These are phyloP conservation scores for Saxidomus purpurata DNA, from an alignment of 1,140 invertebrate species.

Conservation along the genomic window DNA sequence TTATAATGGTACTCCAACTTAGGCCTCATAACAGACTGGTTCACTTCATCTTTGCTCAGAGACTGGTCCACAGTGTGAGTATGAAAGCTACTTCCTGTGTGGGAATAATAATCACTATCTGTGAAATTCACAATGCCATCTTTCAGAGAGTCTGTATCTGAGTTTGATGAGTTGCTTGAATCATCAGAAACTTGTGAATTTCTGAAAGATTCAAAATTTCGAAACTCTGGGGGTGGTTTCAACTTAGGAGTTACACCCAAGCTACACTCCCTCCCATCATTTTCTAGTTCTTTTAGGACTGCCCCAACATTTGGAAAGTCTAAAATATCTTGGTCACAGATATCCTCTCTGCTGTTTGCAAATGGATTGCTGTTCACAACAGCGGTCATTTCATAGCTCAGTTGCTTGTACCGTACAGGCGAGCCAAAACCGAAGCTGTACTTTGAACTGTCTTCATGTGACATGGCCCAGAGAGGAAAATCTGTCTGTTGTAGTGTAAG, in stretches of 20 bases:
- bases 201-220: constrained; percentile 53
- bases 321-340: constrained; percentile 50
- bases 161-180: constrained; percentile 46
- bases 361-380: constrained; percentile 66
- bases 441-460: constrained; percentile 28
- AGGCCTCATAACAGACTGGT: constrained; percentile 21
- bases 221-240: constrained; percentile 56
- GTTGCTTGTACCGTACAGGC: constrained; percentile 50
- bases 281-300: constrained; percentile 10
- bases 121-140: constrained; percentile 65
- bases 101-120: constrained; percentile 66
- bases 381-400: constrained; percentile 64
- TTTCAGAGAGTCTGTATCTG: constrained; percentile 58
- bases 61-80: not conserved
- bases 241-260: constrained; percentile 37
- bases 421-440: constrained; percentile 61
- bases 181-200: constrained; percentile 62
- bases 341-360: constrained; percentile 47
- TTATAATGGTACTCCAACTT: constrained; percentile 65
- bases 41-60: constrained; percentile 6
- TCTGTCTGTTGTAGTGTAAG: constrained; percentile 13
- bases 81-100: constrained; percentile 62
- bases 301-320: constrained; percentile 26
- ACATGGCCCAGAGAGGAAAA: constrained; percentile 45
- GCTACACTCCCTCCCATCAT: not conserved